Percentiles rank a stretch among this genome's conserved stretches.
phyloP scores from a whole-genome alignment of 1,140 invertebrate species.

The Drosophila sp. region DNA sequence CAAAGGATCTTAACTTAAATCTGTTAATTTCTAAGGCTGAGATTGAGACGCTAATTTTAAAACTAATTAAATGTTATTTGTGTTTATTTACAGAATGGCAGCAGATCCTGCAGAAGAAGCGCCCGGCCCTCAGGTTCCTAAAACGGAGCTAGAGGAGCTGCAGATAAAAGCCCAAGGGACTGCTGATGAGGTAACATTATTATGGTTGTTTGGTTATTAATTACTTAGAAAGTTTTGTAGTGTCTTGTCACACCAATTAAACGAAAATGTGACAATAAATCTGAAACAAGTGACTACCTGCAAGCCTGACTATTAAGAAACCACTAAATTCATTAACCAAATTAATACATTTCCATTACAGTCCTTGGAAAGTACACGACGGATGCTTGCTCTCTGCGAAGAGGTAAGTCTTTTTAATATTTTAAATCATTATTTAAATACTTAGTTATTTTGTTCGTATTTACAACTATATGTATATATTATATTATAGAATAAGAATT shows the following conservation, averaged over 20 bases:
- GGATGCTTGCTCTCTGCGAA: slow-evolving; percentile 97
- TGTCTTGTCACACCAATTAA: too few relatives aligned
- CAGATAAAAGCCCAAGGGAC: slow-evolving; percentile 93
- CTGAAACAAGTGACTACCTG: too few relatives aligned
- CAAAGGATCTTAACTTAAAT: too few relatives aligned
- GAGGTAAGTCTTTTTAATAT: slow-evolving; percentile 89
- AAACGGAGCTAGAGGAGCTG: slow-evolving; percentile 94
- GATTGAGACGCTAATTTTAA: background rate
- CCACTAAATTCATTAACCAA: background rate
- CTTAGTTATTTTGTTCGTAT: too few relatives aligned
- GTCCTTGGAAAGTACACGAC: slow-evolving; percentile 98
- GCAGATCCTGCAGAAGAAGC: slow-evolving; percentile 83
- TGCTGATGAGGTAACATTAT: slow-evolving; percentile 93
- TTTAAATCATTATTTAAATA: too few relatives aligned
- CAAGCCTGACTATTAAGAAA: too few relatives aligned
- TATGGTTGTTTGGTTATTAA: background rate
- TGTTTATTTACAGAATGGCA: slow-evolving; percentile 84
- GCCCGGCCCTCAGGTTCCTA: slow-evolving; percentile 87
- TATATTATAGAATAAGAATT: background rate
- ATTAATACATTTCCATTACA: slow-evolving; percentile 37
- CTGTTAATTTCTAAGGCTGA: too few relatives aligned
- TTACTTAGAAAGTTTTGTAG: too few relatives aligned
- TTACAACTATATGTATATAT: too few relatives aligned
- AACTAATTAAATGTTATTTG: background rate
- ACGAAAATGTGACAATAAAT: too few relatives aligned